Evolutionary conservation across 2,113 vertebrate genomes (phyloP).

Genomic region (Erpornis zantholeuca): DNA sequence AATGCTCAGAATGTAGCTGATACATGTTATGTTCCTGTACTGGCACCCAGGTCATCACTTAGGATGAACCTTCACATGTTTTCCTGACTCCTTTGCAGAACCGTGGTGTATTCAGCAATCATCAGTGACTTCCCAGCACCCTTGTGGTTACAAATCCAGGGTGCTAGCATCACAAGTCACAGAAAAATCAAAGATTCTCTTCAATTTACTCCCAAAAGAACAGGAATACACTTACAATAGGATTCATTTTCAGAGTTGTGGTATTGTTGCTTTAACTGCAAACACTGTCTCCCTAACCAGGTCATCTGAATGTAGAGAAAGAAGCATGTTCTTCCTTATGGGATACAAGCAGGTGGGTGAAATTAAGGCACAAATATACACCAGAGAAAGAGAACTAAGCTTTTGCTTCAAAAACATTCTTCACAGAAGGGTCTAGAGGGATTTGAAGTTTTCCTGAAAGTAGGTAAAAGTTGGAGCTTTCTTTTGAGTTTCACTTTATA

Average conservation of each 20-base stretch:
- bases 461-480: conserved; percentile 49
- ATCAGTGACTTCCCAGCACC: background rate
- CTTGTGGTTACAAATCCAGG: background rate
- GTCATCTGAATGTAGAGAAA: background rate
- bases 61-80: background rate
- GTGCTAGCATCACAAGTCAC: background rate
- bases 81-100: background rate
- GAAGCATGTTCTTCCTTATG: background rate
- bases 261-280: background rate
- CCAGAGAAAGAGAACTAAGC: conserved; percentile 43
- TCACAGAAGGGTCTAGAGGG: conserved; percentile 29
- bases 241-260: background rate
- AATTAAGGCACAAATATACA: conserved; percentile 38
- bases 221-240: background rate
- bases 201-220: background rate
- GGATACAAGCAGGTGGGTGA: conserved; percentile 24
- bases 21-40: background rate
- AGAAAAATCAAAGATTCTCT: background rate
- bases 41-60: background rate
- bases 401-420: conserved; percentile 46
- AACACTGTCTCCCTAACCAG: background rate
- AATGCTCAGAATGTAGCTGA: background rate
- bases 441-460: conserved; percentile 59
- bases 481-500: conserved; percentile 43
- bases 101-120: background rate